Conservation (phyloP, 2,888 invertebrate species). For the Linnaemya tessellans region DNA sequence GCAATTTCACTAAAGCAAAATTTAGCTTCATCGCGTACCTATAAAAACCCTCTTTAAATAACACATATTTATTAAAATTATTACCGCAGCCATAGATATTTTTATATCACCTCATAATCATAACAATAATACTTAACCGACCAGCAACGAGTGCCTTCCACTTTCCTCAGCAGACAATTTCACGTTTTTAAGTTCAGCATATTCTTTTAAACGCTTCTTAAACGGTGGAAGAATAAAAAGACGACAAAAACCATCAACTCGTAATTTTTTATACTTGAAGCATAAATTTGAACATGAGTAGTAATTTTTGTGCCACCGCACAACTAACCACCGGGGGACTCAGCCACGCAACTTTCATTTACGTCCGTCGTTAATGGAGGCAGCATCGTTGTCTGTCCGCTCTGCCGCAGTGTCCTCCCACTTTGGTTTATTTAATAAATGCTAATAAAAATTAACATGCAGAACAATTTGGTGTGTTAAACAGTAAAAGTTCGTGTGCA, state of each 20-base stretch:
- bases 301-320: neutral
- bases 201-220: conserved; percentile 43
- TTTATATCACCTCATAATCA: conserved; percentile 48
- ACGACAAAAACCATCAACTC: conserved; percentile 11
- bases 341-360: neutral
- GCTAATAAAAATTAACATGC: conserved; percentile 2
- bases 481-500: neutral
- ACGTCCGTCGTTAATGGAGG: conserved; percentile 11
- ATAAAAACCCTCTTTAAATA: conserved; percentile 35
- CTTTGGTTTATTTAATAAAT: conserved; percentile 1
- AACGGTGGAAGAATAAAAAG: neutral
- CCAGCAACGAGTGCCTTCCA: neutral
- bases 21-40: neutral
- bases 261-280: conserved; percentile 23
- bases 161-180: neutral
- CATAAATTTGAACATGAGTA: neutral
- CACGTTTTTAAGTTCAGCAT: neutral
- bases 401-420: neutral
- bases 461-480: neutral
- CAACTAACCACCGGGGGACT: neutral
- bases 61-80: conserved; percentile 53
- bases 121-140: conserved; percentile 8
- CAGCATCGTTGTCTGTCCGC: conserved; percentile 35
- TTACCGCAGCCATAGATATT: conserved; percentile 57
- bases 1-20: neutral